phyloP scores from a whole-genome alignment of 2,888 invertebrate genomes.

The Formica aserva region DNA sequence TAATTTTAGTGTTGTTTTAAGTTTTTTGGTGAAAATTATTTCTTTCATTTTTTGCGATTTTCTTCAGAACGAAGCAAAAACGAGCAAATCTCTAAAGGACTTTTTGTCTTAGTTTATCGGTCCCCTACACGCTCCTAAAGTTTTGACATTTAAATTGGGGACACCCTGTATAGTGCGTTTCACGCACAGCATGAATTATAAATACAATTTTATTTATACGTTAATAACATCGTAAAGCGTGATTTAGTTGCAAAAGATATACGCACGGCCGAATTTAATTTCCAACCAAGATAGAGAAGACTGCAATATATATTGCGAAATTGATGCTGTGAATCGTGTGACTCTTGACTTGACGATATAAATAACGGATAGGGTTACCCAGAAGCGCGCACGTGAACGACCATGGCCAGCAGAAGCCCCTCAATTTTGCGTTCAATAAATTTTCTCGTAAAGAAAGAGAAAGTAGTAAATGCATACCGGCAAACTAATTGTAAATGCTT shows the following conservation, averaged over 20 bases:
- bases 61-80: no score
- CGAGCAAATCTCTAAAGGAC: no score
- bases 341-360: conserved; percentile 53
- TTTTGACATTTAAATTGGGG: no score
- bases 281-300: background rate
- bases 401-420: conserved; percentile 40
- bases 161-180: background rate
- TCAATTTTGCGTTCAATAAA: conserved; percentile 70
- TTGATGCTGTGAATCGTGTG: conserved; percentile 42
- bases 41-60: no score
- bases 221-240: conserved; percentile 11
- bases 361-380: conserved; percentile 49
- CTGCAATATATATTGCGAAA: conserved; percentile 36
- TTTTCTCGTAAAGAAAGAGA: conserved; percentile 60
- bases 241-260: conserved; percentile 34
- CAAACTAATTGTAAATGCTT: conserved; percentile 53
- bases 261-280: conserved; percentile 39
- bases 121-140: no score
- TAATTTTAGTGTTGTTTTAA: no score
- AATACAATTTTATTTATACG: conserved; percentile 23
- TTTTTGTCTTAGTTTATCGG: no score
- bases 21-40: no score
- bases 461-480: conserved; percentile 31
- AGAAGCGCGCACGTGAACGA: conserved; percentile 17
- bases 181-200: background rate